A percentile compares a stretch with the other conserved stretches of the same genome.
phyloP scores from a whole-genome alignment of 1,140 invertebrate species.

The Monochamus saltuarius region DNA sequence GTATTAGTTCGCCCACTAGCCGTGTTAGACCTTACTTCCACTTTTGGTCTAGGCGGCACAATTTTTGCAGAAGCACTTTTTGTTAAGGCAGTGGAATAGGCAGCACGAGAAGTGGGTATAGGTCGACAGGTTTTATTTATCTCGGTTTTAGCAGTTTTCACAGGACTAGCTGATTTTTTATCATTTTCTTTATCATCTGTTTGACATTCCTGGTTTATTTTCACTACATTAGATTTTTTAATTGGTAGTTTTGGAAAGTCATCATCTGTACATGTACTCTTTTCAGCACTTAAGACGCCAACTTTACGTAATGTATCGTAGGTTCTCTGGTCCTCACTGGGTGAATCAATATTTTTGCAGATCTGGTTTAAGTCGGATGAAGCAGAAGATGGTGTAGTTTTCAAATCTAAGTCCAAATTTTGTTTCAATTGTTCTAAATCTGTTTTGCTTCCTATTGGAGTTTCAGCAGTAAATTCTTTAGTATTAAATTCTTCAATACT shows the following conservation, averaged over 20 bases:
- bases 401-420: neutral
- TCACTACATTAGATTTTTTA: conserved; percentile 50
- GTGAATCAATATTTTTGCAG: conserved; percentile 42
- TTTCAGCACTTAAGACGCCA: conserved; percentile 46
- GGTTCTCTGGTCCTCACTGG: conserved; percentile 49
- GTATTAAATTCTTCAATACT: neutral
- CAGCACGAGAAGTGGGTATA: conserved; percentile 36
- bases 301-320: conserved; percentile 47
- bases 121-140: conserved; percentile 29
- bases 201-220: conserved; percentile 47
- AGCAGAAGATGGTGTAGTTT: neutral
- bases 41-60: conserved; percentile 54
- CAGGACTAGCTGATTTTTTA: conserved; percentile 35
- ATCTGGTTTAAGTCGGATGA: neutral
- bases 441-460: neutral
- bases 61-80: conserved; percentile 44
- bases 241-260: conserved; percentile 53
- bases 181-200: conserved; percentile 42
- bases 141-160: conserved; percentile 31
- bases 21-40: conserved; percentile 29
- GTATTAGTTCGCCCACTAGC: neutral
- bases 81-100: conserved; percentile 56
- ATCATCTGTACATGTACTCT: conserved; percentile 56
- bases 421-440: neutral
- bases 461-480: neutral